A percentile compares a stretch with the other conserved stretches of the same genome.
phyloP scores from a whole-genome alignment of 2,797 vertebrate species.

The Echiichthys vipera region DNA sequence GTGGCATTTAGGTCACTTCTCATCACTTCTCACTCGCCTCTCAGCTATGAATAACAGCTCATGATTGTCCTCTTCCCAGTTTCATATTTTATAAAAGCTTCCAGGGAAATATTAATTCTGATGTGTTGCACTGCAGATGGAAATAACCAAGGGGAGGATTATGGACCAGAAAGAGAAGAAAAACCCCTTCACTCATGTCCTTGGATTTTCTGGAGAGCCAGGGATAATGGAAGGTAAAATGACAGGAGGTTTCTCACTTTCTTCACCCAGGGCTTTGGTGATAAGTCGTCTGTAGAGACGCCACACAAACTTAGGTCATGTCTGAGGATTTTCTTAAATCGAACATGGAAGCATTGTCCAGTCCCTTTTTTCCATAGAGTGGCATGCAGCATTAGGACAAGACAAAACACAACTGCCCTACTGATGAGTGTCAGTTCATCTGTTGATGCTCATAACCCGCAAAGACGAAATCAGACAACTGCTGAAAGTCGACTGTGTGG shows the following conservation, averaged over 20 bases:
- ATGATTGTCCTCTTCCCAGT: slow-evolving; percentile 51
- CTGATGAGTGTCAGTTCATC: slow-evolving; percentile 53
- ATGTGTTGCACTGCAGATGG: slow-evolving; percentile 42
- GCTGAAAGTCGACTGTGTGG: slow-evolving; percentile 40
- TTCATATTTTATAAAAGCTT: slow-evolving; percentile 54
- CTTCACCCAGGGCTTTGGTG: slow-evolving; percentile 29
- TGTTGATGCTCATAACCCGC: slow-evolving; percentile 51
- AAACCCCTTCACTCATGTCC: slow-evolving; percentile 18
- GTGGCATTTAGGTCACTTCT: slow-evolving; percentile 73
- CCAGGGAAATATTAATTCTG: slow-evolving; percentile 55
- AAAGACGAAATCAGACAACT: slow-evolving; percentile 69
- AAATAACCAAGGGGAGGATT: slow-evolving; percentile 44
- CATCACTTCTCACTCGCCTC: slow-evolving; percentile 48
- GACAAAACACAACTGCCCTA: slow-evolving; percentile 51
- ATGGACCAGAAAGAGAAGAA: slow-evolving; percentile 28
- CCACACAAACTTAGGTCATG: slow-evolving; percentile 32
- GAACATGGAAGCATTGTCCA: slow-evolving; percentile 47
- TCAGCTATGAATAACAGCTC: slow-evolving; percentile 56
- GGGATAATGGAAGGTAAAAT: slow-evolving; percentile 29
- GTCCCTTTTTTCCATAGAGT: slow-evolving; percentile 10
- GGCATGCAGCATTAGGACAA: slow-evolving; percentile 38
- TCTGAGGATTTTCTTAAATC: slow-evolving; percentile 48
- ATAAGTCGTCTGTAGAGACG: slow-evolving; percentile 37
- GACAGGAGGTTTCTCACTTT: slow-evolving; percentile 39
- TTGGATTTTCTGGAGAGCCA: slow-evolving; percentile 23